phyloP scores from a whole-genome alignment of 2,797 vertebrate genomes.

The Chaunax sp. region DNA sequence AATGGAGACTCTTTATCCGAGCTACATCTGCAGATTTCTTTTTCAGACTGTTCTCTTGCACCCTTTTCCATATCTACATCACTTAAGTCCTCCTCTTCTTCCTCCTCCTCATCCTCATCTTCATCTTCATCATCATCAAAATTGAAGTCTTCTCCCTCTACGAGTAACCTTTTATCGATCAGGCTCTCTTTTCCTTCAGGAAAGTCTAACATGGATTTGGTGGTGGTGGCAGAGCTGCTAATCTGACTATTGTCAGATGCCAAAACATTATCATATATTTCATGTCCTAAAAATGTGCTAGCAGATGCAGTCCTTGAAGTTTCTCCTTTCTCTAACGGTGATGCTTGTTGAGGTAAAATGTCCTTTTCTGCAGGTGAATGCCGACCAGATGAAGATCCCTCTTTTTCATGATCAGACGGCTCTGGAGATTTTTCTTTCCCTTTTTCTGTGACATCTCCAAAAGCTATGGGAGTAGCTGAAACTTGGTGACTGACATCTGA shows the following conservation, averaged over 20 bases:
- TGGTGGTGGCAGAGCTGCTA: conserved; percentile 60
- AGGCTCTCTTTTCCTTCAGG: conserved; percentile 77
- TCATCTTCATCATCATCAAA: conserved; percentile 77
- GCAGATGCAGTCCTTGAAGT: conserved; percentile 48
- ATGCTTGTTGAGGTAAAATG: conserved; percentile 57
- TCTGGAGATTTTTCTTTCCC: conserved; percentile 70
- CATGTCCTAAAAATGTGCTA: conserved; percentile 48
- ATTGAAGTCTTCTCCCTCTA: conserved; percentile 81
- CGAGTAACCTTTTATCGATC: conserved; percentile 79
- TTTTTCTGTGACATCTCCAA: conserved; percentile 64
- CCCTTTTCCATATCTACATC: conserved; percentile 96
- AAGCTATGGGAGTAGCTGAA: conserved; percentile 21
- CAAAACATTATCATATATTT: conserved; percentile 81
- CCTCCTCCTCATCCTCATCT: conserved; percentile 74
- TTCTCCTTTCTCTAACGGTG: conserved; percentile 34
- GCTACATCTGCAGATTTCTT: conserved; percentile 83
- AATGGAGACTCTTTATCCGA: conserved; percentile 53
- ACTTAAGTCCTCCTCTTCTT: conserved; percentile 85
- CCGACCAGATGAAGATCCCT: conserved; percentile 68
- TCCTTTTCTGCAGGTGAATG: conserved; percentile 80
- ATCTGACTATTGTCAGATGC: conserved; percentile 76
- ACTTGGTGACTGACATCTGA: conserved; percentile 42
- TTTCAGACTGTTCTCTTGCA: conserved; percentile 93
- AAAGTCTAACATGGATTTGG: conserved; percentile 67
- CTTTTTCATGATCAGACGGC: conserved; percentile 58